These are phyloP conservation scores for Alectura lathami DNA, from an alignment of 2,113 vertebrate genomes.

Conservation along the genomic window DNA sequence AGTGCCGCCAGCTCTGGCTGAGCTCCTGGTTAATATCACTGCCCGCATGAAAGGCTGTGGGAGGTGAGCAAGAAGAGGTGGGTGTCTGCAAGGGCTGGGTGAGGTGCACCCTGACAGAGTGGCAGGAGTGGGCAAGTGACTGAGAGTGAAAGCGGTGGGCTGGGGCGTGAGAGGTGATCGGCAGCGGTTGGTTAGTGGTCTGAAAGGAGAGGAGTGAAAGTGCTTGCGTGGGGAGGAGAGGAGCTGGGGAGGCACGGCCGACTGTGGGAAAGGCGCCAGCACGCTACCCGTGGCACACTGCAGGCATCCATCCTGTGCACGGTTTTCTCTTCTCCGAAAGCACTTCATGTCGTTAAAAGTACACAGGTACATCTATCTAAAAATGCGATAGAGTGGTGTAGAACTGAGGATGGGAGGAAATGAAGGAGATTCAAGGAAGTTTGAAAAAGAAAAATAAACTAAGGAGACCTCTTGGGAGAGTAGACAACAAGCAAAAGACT, in stretches of 20 bases:
- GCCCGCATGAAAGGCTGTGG: neutral
- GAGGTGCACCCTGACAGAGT: neutral
- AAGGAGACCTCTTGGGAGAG: constrained; percentile 3
- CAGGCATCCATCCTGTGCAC: neutral
- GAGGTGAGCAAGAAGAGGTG: constrained; percentile 24
- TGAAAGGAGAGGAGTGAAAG: constrained; percentile 35
- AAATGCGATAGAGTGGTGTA: neutral
- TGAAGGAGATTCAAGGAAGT: constrained; percentile 40
- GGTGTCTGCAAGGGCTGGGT: neutral
- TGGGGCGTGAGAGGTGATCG: neutral
- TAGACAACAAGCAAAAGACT: neutral
- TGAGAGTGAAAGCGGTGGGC: neutral
- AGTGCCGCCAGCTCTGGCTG: neutral
- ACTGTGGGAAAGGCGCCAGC: neutral
- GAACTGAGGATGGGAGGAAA: constrained; percentile 36
- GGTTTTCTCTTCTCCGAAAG: neutral
- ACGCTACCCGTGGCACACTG: accelerated
- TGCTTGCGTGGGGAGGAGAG: neutral
- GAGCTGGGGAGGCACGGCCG: neutral
- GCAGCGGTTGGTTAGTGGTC: constrained; percentile 45
- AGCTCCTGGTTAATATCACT: neutral
- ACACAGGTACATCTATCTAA: neutral
- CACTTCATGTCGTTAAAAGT: neutral
- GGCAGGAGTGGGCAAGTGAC: neutral
- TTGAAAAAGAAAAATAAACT: constrained; percentile 46